These are phyloP conservation scores for Siphonodentalium dalli DNA, from an alignment of 2,888 invertebrate genomes.

Conservation along the genomic window DNA sequence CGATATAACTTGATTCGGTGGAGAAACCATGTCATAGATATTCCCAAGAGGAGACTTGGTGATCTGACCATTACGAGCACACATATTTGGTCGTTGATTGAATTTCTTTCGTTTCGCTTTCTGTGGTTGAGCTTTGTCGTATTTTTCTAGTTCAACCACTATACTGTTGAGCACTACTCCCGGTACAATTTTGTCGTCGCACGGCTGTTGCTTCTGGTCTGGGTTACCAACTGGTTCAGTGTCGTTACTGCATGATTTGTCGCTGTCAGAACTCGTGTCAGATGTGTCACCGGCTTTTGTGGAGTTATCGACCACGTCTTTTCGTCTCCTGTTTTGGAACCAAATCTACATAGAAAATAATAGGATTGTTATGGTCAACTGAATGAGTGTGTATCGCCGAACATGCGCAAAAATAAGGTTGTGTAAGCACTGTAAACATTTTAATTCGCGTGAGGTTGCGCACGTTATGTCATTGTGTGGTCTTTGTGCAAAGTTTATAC, in stretches of 20 bases:
- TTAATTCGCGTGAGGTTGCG: no score
- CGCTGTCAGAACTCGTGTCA: slow-evolving; percentile 25
- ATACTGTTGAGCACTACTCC: slow-evolving; percentile 50
- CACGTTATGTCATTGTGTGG: no score
- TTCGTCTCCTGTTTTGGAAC: slow-evolving; percentile 63
- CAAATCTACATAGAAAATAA: slow-evolving; percentile 50
- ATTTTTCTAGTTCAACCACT: slow-evolving; percentile 48
- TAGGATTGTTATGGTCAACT: no score
- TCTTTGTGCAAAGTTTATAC: no score
- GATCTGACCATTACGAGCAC: slow-evolving; percentile 25
- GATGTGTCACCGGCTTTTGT: slow-evolving; percentile 15
- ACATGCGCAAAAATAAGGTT: no score
- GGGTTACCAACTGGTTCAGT: background rate
- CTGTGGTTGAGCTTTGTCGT: slow-evolving; percentile 42
- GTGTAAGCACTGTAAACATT: no score
- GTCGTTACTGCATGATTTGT: slow-evolving; percentile 19
- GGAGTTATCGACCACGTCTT: slow-evolving; percentile 52
- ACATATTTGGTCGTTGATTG: slow-evolving; percentile 21
- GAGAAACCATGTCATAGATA: slow-evolving; percentile 50
- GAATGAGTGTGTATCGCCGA: no score
- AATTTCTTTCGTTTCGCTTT: slow-evolving; percentile 41
- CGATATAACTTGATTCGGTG: slow-evolving; percentile 53
- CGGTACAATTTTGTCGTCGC: slow-evolving; percentile 43
- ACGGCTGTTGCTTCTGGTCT: slow-evolving; percentile 18
- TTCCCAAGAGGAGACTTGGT: slow-evolving; percentile 32